phyloP scores from a whole-genome alignment of 2,888 invertebrate species.

The Trachelus stipa region DNA sequence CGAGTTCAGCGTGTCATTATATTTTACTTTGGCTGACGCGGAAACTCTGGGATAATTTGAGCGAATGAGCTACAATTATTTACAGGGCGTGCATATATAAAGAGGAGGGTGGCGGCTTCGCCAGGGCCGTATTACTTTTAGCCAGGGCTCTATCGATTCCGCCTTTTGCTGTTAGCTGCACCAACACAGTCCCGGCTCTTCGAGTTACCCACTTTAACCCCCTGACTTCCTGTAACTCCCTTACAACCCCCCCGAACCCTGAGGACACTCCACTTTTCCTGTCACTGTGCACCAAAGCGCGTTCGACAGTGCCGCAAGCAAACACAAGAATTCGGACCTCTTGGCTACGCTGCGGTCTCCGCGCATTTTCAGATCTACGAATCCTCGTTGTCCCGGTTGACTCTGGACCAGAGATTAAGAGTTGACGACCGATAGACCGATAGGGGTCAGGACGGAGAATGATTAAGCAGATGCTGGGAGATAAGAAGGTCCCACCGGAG shows the following conservation, averaged over 20 bases:
- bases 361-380: no score
- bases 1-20: slow-evolving; percentile 48
- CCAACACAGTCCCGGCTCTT: slow-evolving; percentile 9
- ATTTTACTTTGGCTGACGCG: slow-evolving; percentile 53
- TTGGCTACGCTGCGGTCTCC: not conserved
- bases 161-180: slow-evolving; percentile 22
- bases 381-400: not conserved
- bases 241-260: not conserved
- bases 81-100: slow-evolving; percentile 57
- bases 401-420: not conserved
- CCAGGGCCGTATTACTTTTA: slow-evolving; percentile 28
- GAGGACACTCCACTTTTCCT: not conserved
- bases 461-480: not conserved
- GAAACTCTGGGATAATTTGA: slow-evolving; percentile 58
- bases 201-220: not conserved
- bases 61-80: slow-evolving; percentile 60
- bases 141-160: slow-evolving; percentile 36
- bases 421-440: not conserved
- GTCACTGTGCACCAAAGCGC: not conserved
- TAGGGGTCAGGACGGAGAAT: not conserved
- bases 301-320: not conserved
- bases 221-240: not conserved
- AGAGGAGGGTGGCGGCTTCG: slow-evolving; percentile 40
- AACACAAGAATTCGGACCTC: not conserved
- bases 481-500: not conserved